These are phyloP conservation scores for Collichthys lucidus DNA, from an alignment of 2,113 vertebrate species.

Conservation along the genomic window DNA sequence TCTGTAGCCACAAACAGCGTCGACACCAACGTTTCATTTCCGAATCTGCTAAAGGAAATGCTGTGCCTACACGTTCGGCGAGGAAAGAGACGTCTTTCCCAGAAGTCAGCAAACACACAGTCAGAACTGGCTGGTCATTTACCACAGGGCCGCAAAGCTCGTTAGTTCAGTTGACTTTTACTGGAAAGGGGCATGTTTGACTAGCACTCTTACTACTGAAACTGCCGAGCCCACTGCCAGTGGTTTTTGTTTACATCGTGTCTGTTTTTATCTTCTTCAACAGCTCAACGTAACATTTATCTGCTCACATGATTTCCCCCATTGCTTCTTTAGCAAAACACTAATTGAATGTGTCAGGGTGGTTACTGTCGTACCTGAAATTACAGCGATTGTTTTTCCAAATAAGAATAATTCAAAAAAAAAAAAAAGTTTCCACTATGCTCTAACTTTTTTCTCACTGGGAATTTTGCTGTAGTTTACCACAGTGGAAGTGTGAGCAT, in stretches of 20 bases:
- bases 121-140: constrained; percentile 25
- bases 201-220: constrained; percentile 23
- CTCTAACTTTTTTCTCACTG: constrained; percentile 39
- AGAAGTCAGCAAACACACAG: constrained; percentile 32
- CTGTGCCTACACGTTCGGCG: constrained; percentile 29
- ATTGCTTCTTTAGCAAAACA: not conserved
- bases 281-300: no score
- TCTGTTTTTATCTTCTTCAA: constrained; percentile 7
- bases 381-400: constrained; percentile 32
- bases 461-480: constrained; percentile 69
- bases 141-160: constrained; percentile 9
- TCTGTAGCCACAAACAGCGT: not conserved
- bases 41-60: constrained; percentile 6
- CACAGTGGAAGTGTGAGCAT: constrained; percentile 23
- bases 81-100: constrained; percentile 33
- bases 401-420: not conserved
- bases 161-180: constrained; percentile 21
- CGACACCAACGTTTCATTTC: not conserved
- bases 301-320: not conserved
- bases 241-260: not conserved
- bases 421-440: constrained; percentile 9
- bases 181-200: constrained; percentile 29
- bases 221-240: not conserved
- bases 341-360: not conserved
- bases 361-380: constrained; percentile 44